Conservation (phyloP, 1,140 invertebrate genomes). For the Chelonus insularis region DNA sequence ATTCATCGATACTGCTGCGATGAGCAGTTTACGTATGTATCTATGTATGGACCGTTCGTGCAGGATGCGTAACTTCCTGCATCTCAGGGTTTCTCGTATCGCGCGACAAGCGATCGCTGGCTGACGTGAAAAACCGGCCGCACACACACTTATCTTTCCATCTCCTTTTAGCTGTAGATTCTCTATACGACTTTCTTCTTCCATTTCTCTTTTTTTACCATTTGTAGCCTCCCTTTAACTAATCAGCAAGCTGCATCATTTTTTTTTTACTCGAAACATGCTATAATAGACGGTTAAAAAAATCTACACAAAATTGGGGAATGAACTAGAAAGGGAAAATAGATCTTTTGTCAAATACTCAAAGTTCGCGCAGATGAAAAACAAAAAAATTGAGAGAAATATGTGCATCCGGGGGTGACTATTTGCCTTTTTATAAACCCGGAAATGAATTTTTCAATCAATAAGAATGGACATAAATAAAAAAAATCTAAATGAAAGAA, state of each 20-base stretch:
- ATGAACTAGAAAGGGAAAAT: neutral
- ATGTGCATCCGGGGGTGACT: too few relatives aligned
- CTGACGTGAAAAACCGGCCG: neutral
- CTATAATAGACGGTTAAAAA: constrained; percentile 1
- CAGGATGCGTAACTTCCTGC: constrained; percentile 1
- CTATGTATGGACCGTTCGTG: constrained; percentile 4
- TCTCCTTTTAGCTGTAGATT: neutral
- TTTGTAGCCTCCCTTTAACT: neutral
- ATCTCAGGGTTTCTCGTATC: neutral
- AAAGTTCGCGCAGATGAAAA: too few relatives aligned
- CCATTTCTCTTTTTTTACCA: neutral
- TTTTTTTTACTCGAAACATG: neutral
- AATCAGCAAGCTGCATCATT: neutral
- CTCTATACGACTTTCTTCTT: neutral
- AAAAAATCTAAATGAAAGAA: too few relatives aligned
- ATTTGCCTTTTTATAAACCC: too few relatives aligned
- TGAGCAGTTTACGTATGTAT: neutral
- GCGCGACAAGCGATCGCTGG: neutral
- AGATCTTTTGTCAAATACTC: too few relatives aligned
- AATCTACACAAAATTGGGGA: neutral
- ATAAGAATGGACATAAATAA: too few relatives aligned
- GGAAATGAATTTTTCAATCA: too few relatives aligned
- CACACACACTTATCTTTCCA: neutral
- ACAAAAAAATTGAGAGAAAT: too few relatives aligned
- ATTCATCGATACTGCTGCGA: neutral